Base-by-base conservation (phyloP, 2,888 invertebrate genomes). In the Orthonychiurus folsomi region DNA sequence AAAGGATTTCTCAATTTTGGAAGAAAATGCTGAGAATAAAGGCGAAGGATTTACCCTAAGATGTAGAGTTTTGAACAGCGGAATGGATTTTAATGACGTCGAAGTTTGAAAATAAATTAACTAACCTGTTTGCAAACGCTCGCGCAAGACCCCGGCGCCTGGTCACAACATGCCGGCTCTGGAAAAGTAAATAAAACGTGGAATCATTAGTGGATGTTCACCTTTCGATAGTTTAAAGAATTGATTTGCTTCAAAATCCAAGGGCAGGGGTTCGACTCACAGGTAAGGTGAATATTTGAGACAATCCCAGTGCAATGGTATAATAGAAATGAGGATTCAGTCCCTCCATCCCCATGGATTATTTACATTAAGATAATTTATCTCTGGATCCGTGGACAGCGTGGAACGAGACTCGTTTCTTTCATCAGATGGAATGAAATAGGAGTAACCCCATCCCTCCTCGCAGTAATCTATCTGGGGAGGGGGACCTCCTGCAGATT, bases 141-240 rank as follows among this genome's bases (percentile, higher is more conserved):
- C n/a, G 64, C 62, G 58, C 66, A 66, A 12, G 64, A 62, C 37
- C 66, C 66, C 24, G 53, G 59, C 37, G 60, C 66, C 61, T 64
- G 62, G 54, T 66, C 64, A 60, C 66, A 66, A 52, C 66, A 66
- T 20, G 60, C 55, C 26, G 66, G 62, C 55, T 64, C 66, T 66
- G 62, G 47, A 64, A 64, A 50, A 24, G 50, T n/a, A n/a, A n/a
- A n/a, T n/a, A n/a, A n/a, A n/a, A n/a, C n/a, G n/a, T n/a, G n/a
- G n/a, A n/a, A n/a, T n/a, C n/a, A n/a, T n/a, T n/a, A n/a, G n/a
- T n/a, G n/a, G n/a, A n/a, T n/a, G n/a, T n/a, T n/a, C n/a, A n/a
- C n/a, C n/a, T n/a, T n/a, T n/a, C n/a, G n/a, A n/a, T n/a, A n/a
- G n/a, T n/a, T n/a, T n/a, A n/a, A n/a, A n/a, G n/a, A n/a, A n/a